These are phyloP conservation scores for Agrenia bidenticulata DNA, from an alignment of 2,888 invertebrate genomes.

Conservation along the genomic window DNA sequence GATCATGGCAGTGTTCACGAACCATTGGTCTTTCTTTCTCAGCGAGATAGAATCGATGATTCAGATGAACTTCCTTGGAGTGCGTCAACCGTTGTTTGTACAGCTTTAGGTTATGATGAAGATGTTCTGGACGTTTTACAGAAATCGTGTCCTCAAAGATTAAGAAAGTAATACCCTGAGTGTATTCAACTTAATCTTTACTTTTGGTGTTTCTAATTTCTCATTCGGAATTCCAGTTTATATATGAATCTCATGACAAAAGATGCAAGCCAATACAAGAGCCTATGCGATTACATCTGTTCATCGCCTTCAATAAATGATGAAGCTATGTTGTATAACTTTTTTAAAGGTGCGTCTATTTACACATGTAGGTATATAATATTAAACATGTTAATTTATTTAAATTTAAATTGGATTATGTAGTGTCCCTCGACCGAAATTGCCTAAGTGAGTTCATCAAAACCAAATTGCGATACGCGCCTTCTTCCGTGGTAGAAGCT, in stretches of 20 bases:
- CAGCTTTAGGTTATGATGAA: slow-evolving; percentile 36
- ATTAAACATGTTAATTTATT: too few species aligned
- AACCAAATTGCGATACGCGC: slow-evolving; percentile 25
- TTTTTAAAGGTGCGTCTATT: slow-evolving; percentile 8
- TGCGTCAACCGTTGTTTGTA: slow-evolving; percentile 40
- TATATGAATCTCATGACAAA: neutral
- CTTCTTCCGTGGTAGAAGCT: slow-evolving; percentile 10
- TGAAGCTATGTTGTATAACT: neutral
- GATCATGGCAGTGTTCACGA: slow-evolving; percentile 45
- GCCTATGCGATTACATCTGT: neutral
- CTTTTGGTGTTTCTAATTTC: neutral
- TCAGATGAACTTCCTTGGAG: slow-evolving; percentile 48
- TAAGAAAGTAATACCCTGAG: slow-evolving; percentile 43
- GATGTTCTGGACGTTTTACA: slow-evolving; percentile 39
- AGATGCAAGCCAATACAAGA: neutral
- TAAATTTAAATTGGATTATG: neutral
- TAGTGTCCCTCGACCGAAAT: neutral
- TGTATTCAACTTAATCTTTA: neutral
- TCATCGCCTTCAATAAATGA: neutral
- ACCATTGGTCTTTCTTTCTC: slow-evolving; percentile 35
- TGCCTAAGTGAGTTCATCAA: slow-evolving; percentile 34
- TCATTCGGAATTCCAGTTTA: neutral
- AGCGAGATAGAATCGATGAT: slow-evolving; percentile 38
- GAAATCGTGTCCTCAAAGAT: slow-evolving; percentile 40
- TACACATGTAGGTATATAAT: neutral